Conservation (phyloP, 2,797 vertebrate species). For the Pseudochromis fuscus region DNA sequence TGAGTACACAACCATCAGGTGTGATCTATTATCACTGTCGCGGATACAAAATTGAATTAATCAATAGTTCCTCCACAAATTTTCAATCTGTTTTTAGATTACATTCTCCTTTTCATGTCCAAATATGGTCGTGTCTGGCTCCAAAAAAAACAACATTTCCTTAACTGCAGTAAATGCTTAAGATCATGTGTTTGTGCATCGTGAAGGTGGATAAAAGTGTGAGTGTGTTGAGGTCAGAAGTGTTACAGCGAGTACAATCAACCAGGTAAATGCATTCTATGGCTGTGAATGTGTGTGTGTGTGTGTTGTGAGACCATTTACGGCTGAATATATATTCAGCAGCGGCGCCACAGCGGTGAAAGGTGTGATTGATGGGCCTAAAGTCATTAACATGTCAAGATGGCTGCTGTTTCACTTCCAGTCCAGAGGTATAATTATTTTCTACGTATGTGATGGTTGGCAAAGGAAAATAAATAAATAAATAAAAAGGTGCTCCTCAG, state of each 20-base stretch:
- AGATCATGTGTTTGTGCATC: too few species aligned
- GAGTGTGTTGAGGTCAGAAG: too few species aligned
- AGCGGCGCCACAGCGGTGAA: slow-evolving; percentile 36
- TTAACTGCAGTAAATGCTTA: too few species aligned
- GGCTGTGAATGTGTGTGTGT: slow-evolving; percentile 1
- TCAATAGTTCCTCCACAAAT: slow-evolving; percentile 1
- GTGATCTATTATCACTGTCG: slow-evolving; percentile 1
- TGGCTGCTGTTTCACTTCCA: slow-evolving; percentile 49
- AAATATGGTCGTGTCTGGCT: too few species aligned
- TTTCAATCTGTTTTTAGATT: too few species aligned
- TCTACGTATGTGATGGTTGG: slow-evolving; percentile 20
- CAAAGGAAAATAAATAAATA: background rate
- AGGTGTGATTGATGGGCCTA: slow-evolving; percentile 68
- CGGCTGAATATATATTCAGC: slow-evolving; percentile 29
- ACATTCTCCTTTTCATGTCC: too few species aligned
- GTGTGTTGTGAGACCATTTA: slow-evolving; percentile 24
- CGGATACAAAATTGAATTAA: slow-evolving; percentile 8
- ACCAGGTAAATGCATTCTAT: too few species aligned
- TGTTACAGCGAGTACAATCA: too few species aligned
- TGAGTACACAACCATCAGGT: slow-evolving; percentile 7
- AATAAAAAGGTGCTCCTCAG: slow-evolving; percentile 14
- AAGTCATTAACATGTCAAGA: slow-evolving; percentile 60
- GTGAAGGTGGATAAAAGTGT: too few species aligned
- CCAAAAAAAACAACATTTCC: too few species aligned
- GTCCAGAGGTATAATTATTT: slow-evolving; percentile 53